These are phyloP conservation scores for Poecilia gillii DNA, from an alignment of 2,797 vertebrate species.

Conservation along the genomic window DNA sequence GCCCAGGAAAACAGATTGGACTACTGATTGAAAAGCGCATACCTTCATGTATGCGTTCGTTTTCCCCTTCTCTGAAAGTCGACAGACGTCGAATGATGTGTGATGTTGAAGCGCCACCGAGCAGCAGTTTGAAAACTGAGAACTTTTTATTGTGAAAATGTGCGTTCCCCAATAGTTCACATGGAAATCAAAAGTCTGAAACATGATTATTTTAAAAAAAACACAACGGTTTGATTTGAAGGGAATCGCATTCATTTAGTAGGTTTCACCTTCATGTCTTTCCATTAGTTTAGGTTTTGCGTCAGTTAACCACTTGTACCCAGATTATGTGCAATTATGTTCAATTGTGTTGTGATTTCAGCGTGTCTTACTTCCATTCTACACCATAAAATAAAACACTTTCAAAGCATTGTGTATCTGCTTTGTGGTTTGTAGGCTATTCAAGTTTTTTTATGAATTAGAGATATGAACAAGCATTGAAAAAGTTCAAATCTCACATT, in stretches of 20 bases:
- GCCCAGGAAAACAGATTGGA: not conserved
- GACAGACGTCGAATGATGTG: not conserved
- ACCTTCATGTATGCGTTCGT: not conserved
- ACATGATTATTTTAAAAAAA: not conserved
- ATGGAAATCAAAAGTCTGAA: not conserved
- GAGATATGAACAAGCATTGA: not conserved
- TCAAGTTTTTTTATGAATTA: not conserved
- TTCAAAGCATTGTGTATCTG: not conserved
- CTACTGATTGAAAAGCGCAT: not conserved
- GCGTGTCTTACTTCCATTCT: not conserved
- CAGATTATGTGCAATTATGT: not conserved
- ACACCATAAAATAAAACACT: not conserved
- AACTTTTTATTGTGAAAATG: not conserved
- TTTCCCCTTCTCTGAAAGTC: not conserved
- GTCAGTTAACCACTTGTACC: not conserved
- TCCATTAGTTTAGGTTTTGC: not conserved
- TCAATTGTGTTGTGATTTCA: not conserved
- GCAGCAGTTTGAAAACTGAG: not conserved
- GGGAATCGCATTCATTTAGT: not conserved
- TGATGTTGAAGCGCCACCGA: not conserved
- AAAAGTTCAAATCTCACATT: not conserved
- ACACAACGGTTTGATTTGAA: not conserved
- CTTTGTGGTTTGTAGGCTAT: not conserved
- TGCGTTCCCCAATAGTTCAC: not conserved
- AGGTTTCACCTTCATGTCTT: not conserved